phyloP scores from a whole-genome alignment of 2,113 vertebrate genomes.

The Cathartes aura region DNA sequence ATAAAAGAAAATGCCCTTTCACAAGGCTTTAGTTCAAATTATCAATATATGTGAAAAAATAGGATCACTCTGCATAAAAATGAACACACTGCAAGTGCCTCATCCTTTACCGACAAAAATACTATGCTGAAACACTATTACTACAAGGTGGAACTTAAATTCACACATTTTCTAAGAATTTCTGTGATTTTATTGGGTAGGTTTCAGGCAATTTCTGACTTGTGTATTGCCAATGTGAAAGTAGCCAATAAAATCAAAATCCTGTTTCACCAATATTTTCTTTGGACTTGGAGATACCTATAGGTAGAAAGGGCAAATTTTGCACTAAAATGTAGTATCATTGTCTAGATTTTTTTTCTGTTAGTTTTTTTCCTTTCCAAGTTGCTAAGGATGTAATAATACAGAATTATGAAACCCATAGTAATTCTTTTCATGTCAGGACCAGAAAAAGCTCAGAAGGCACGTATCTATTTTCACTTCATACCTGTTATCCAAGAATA shows the following conservation, averaged over 20 bases:
- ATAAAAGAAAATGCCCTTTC: not conserved
- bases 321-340: not conserved
- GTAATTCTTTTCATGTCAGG: not conserved
- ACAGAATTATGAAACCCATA: not conserved
- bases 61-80: not conserved
- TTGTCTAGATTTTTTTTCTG: not conserved
- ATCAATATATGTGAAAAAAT: not conserved
- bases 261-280: not conserved
- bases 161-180: not conserved
- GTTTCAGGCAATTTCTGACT: not conserved
- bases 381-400: not conserved
- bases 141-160: not conserved
- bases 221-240: not conserved
- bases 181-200: not conserved
- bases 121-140: not conserved
- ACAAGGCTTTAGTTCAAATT: not conserved
- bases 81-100: not conserved
- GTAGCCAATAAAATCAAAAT: not conserved
- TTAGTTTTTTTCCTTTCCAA: not conserved
- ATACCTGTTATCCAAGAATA: not conserved
- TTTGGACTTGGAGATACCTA: not conserved
- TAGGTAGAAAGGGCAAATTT: not conserved
- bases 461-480: not conserved
- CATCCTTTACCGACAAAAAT: not conserved
- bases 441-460: not conserved